Conservation (phyloP, 2,888 invertebrate genomes). For the Eilema sororculum region DNA sequence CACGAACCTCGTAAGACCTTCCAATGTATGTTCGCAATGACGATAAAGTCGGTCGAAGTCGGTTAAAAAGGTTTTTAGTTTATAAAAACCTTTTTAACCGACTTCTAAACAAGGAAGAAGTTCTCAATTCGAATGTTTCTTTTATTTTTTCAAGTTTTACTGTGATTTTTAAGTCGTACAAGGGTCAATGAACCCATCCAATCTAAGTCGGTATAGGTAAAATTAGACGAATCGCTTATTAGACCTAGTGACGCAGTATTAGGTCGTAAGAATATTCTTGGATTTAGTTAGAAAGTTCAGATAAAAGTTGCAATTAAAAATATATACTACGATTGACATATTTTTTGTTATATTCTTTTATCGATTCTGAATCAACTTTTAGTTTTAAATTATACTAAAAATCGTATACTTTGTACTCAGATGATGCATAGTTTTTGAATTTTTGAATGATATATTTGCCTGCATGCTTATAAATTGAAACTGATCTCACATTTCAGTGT, state of each 20-base stretch:
- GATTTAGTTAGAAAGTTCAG: background rate
- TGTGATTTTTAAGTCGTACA: too few relatives aligned
- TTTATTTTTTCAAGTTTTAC: too few relatives aligned
- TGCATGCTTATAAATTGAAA: background rate
- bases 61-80: too few relatives aligned
- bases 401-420: conserved; percentile 4
- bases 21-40: too few relatives aligned
- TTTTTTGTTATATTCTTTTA: background rate
- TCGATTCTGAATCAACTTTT: background rate
- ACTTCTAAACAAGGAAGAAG: too few relatives aligned
- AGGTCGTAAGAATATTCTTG: background rate
- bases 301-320: background rate
- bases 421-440: background rate
- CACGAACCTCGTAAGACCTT: too few relatives aligned
- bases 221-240: background rate
- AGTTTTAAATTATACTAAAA: background rate
- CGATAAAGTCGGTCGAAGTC: too few relatives aligned
- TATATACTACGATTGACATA: background rate
- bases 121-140: too few relatives aligned
- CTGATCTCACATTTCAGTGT: conserved; percentile 2
- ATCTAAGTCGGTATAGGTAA: too few relatives aligned
- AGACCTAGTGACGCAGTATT: background rate
- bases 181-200: too few relatives aligned
- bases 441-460: background rate
- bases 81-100: too few relatives aligned